These are phyloP conservation scores for Chloromyia formosa DNA, from an alignment of 2,888 invertebrate species.

Conservation along the genomic window DNA sequence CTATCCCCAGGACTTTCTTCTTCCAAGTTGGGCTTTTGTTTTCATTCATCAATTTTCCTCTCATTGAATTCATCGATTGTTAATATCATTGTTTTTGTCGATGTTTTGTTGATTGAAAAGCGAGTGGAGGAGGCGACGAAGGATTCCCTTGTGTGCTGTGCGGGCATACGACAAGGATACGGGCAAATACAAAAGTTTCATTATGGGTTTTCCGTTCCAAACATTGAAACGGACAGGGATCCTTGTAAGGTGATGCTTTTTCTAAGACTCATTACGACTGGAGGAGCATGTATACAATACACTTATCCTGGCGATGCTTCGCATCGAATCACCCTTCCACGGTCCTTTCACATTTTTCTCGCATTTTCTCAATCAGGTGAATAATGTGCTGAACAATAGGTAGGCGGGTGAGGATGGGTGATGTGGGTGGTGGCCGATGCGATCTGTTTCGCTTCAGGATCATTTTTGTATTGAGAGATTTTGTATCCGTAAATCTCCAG, in stretches of 20 bases:
- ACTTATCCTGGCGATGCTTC: neutral
- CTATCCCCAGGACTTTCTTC: neutral
- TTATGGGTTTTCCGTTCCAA: slow-evolving; percentile 27
- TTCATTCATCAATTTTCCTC: slow-evolving; percentile 44
- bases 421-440: neutral
- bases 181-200: slow-evolving; percentile 26
- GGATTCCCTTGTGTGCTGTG: neutral
- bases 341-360: neutral
- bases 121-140: neutral
- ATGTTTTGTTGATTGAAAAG: slow-evolving; percentile 8
- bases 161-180: neutral
- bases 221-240: slow-evolving; percentile 2
- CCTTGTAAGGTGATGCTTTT: slow-evolving; percentile 24
- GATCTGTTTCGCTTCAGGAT: slow-evolving; percentile 22
- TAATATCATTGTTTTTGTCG: slow-evolving; percentile 36
- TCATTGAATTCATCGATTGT: slow-evolving; percentile 45
- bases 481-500: slow-evolving; percentile 42
- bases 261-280: slow-evolving; percentile 4
- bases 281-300: neutral
- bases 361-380: neutral
- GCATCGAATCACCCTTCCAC: neutral
- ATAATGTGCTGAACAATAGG: neutral
- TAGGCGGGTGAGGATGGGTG: neutral
- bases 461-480: slow-evolving; percentile 23
- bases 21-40: slow-evolving; percentile 19